phyloP scores from a whole-genome alignment of 2,113 vertebrate genomes.

The Tyrannus savana region DNA sequence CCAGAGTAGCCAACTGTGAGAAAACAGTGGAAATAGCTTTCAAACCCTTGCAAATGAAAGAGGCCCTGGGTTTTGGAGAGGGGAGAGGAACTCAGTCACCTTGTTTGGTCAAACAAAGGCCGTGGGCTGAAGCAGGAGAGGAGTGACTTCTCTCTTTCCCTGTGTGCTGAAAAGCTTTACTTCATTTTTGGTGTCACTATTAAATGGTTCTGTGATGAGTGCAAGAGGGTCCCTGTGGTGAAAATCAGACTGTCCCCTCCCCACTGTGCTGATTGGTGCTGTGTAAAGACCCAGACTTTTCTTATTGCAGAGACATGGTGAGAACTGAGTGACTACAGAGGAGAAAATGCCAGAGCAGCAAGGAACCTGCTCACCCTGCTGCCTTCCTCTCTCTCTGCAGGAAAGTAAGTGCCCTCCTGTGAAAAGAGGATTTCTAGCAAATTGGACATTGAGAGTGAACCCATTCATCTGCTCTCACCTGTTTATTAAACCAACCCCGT shows the following conservation, averaged over 20 bases:
- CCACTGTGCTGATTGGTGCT: neutral
- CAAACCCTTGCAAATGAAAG: neutral
- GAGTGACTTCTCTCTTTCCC: neutral
- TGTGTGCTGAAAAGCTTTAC: neutral
- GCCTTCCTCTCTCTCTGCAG: neutral
- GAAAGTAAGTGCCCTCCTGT: neutral
- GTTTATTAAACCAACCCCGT: neutral
- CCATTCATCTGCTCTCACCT: neutral
- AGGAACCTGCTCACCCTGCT: neutral
- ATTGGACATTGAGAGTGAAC: neutral
- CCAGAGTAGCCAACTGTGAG: neutral
- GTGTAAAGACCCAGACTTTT: neutral
- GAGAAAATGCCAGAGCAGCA: slow-evolving; percentile 5
- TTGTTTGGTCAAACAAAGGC: neutral
- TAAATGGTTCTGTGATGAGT: neutral
- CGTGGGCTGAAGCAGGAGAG: neutral
- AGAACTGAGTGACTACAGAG: neutral
- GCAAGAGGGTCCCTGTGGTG: neutral
- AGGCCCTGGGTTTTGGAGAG: neutral
- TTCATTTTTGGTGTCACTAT: neutral
- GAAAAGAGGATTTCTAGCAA: neutral
- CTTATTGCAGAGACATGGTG: neutral
- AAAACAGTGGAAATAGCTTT: neutral
- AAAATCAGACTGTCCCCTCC: neutral
- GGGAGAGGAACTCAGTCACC: neutral